These are phyloP conservation scores for Procavia capensis DNA, from an alignment of 2,113 vertebrate genomes.

Conservation along the genomic window DNA sequence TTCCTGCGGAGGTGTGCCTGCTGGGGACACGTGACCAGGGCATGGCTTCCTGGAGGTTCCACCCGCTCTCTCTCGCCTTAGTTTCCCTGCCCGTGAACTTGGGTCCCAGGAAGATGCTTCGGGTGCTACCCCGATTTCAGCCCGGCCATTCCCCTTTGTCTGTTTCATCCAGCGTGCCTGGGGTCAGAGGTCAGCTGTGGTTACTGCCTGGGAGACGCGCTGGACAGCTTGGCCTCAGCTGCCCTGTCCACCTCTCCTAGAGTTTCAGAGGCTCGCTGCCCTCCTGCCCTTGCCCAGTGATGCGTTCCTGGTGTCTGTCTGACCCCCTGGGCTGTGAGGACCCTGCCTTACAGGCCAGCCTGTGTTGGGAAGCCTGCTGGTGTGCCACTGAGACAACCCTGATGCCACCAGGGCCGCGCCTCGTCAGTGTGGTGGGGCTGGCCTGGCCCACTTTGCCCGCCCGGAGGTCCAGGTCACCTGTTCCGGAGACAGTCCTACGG, in stretches of 20 bases:
- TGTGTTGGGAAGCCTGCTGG: background rate
- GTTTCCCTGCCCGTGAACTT: background rate
- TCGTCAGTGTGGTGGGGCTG: background rate
- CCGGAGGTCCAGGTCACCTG: background rate
- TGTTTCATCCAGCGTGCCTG: rapidly evolving
- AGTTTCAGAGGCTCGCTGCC: background rate
- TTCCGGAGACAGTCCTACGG: background rate
- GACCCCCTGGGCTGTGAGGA: background rate
- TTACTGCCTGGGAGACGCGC: background rate
- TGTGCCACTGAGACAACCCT: rapidly evolving
- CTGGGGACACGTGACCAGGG: background rate
- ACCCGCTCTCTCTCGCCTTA: background rate
- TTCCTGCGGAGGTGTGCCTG: background rate
- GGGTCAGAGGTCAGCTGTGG: background rate
- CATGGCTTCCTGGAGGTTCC: background rate
- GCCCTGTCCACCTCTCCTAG: background rate
- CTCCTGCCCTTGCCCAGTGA: background rate
- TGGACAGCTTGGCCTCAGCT: background rate
- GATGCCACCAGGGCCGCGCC: too few species aligned
- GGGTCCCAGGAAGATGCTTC: background rate
- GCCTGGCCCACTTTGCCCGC: background rate
- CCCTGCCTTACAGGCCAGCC: background rate
- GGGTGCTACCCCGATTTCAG: background rate
- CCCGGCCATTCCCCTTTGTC: background rate
- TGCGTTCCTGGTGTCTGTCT: background rate